These are phyloP conservation scores for Odocoileus hemionus DNA, from an alignment of 2,113 vertebrate species.

Conservation along the genomic window DNA sequence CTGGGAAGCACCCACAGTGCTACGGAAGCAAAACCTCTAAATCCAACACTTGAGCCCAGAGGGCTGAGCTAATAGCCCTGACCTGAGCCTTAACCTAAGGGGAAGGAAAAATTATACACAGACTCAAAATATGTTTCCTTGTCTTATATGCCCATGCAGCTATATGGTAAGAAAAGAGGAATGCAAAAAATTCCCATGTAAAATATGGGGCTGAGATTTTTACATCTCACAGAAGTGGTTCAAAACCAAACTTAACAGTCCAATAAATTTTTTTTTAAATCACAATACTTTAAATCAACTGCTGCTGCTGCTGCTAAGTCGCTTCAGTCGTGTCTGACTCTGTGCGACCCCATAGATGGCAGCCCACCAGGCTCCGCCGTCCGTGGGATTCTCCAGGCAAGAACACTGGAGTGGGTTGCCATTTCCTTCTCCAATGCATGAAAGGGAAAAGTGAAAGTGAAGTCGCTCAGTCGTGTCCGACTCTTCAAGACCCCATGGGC, in stretches of 20 bases:
- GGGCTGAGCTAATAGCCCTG: background rate
- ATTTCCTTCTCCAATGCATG: no score
- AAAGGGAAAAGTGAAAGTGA: no score
- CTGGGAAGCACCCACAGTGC: background rate
- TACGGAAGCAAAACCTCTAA: background rate
- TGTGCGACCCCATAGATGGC: no score
- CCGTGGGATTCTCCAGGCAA: no score
- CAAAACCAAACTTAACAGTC: background rate
- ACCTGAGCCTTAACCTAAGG: background rate
- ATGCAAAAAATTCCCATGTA: background rate
- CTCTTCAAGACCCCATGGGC: no score
- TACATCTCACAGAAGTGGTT: background rate
- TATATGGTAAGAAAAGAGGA: background rate
- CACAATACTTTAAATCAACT: background rate
- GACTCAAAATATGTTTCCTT: background rate
- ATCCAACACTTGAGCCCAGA: background rate
- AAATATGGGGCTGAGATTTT: background rate
- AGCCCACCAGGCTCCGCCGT: no score
- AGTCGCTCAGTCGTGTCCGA: no score
- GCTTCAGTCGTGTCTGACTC: no score
- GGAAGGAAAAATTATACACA: background rate
- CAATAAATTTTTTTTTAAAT: background rate
- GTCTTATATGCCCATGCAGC: background rate
- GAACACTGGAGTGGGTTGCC: no score
- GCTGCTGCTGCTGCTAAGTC: no score